Percentiles rank a stretch among this genome's conserved stretches.
These are phyloP conservation scores for Willowsia nigromaculata DNA, from an alignment of 2,888 invertebrate species.

Conservation along the genomic window DNA sequence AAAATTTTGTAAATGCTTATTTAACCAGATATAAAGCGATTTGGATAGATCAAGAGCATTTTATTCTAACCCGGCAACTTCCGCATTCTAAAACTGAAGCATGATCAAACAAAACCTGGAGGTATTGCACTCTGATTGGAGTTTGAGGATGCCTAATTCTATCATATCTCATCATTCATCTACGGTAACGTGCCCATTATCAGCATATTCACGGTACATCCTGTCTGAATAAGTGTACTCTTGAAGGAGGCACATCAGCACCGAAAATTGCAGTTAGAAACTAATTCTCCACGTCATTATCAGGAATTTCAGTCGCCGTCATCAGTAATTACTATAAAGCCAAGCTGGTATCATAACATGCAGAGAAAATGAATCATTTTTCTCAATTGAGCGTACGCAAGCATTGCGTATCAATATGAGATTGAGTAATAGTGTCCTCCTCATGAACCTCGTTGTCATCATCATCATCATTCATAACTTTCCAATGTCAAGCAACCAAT, in stretches of 20 bases:
- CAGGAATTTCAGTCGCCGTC: slow-evolving; percentile 10
- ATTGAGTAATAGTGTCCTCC: not conserved
- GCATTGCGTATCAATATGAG: not conserved
- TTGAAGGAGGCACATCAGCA: not conserved
- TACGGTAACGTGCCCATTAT: too few relatives aligned
- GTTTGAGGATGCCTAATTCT: not conserved
- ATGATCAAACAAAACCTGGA: not conserved
- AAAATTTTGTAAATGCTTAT: not conserved
- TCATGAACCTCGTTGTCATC: not conserved
- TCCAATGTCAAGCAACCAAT: slow-evolving; percentile 25
- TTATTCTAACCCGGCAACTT: not conserved
- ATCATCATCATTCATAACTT: slow-evolving; percentile 46
- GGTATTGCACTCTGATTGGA: too few relatives aligned
- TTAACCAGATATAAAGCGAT: not conserved
- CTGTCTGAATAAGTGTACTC: not conserved
- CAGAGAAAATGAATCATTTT: slow-evolving; percentile 11
- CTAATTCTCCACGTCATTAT: slow-evolving; percentile 22
- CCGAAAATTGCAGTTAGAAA: not conserved
- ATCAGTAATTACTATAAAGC: not conserved
- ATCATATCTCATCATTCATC: too few relatives aligned
- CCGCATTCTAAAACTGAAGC: not conserved
- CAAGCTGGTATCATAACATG: not conserved
- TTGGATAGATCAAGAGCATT: too few relatives aligned
- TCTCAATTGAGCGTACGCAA: not conserved
- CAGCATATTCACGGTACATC: not conserved